Conservation (phyloP, 2,888 invertebrate genomes). For the Resseliella maxima region DNA sequence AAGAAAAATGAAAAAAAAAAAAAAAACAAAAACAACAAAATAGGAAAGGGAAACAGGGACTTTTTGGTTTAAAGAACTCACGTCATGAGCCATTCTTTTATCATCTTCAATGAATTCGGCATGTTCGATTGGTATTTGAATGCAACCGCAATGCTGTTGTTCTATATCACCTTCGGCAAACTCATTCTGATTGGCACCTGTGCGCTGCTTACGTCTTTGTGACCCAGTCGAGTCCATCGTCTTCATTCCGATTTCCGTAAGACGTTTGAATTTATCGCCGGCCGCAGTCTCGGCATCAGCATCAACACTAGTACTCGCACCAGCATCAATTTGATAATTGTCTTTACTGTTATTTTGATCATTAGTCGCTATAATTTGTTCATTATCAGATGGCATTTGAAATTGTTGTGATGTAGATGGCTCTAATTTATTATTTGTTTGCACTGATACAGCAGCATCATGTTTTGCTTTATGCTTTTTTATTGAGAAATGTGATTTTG, state of each 20-base stretch:
- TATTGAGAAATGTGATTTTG: conserved; percentile 17
- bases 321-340: not conserved
- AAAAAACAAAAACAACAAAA: not conserved
- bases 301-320: too few relatives aligned
- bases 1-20: not conserved
- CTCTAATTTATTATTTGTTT: not conserved
- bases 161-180: conserved; percentile 22
- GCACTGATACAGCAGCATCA: not conserved
- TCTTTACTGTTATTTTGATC: not conserved
- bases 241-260: conserved; percentile 26
- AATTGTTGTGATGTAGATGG: not conserved
- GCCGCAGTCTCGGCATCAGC: too few relatives aligned
- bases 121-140: conserved; percentile 53
- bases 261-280: not conserved
- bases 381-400: not conserved
- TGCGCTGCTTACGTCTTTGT: conserved; percentile 4
- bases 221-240: not conserved
- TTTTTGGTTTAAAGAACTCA: conserved; percentile 20
- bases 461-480: not conserved
- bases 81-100: conserved; percentile 53
- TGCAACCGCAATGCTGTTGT: conserved; percentile 50
- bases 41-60: not conserved
- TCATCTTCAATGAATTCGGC: conserved; percentile 37
- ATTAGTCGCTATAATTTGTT: not conserved
- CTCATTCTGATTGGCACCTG: not conserved